Evolutionary conservation across 2,888 invertebrate genomes (phyloP).

Genomic region (Polyommatus iphigenia): DNA sequence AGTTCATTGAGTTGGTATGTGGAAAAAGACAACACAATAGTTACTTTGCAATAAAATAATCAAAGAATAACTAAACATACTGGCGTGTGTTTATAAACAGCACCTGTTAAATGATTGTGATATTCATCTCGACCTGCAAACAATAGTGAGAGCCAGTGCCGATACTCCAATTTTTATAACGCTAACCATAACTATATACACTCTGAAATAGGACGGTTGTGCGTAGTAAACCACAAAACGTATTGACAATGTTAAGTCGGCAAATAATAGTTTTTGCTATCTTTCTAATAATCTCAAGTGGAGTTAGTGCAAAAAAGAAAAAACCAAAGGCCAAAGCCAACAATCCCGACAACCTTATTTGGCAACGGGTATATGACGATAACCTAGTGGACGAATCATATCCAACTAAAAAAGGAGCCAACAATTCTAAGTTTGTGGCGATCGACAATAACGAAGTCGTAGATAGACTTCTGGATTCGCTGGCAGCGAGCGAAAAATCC

Average conservation of each 20-base stretch:
- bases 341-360: slow-evolving; percentile 55
- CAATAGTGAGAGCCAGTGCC: not conserved
- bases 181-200: not conserved
- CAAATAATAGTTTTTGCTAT: slow-evolving; percentile 42
- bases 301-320: slow-evolving; percentile 47
- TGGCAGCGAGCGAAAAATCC: slow-evolving; percentile 70
- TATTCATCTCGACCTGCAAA: not conserved
- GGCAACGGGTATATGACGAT: slow-evolving; percentile 71
- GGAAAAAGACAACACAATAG: not conserved
- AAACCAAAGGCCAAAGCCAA: slow-evolving; percentile 49
- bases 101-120: not conserved
- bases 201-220: not conserved
- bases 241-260: slow-evolving; percentile 20
- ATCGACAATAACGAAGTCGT: slow-evolving; percentile 64
- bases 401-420: slow-evolving; percentile 51
- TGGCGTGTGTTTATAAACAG: slow-evolving; percentile 9
- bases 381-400: slow-evolving; percentile 67
- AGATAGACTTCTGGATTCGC: slow-evolving; percentile 66
- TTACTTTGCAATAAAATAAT: slow-evolving; percentile 12
- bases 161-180: not conserved
- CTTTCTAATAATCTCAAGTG: slow-evolving; percentile 45
- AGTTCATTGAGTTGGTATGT: slow-evolving; percentile 35
- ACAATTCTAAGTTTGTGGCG: slow-evolving; percentile 53
- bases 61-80: slow-evolving; percentile 16
- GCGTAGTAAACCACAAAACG: not conserved